Percentiles rank a stretch among this genome's conserved stretches.
phyloP scores from a whole-genome alignment of 2,797 vertebrate species.

The Pseudochaenichthys georgianus region DNA sequence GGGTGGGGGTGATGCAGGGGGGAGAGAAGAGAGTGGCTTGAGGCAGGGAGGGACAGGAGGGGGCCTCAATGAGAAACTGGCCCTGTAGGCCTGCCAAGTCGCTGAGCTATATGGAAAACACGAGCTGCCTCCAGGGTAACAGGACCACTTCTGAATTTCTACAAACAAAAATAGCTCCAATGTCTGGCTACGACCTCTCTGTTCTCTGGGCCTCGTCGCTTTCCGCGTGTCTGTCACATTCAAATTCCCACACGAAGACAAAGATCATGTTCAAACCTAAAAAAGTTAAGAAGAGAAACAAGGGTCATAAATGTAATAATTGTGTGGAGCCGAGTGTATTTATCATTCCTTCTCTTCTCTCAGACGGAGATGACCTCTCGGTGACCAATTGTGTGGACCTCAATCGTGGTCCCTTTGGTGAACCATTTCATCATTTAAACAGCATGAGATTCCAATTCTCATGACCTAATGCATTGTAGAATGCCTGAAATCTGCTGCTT shows the following conservation, averaged over 20 bases:
- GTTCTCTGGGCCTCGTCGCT: slow-evolving; percentile 71
- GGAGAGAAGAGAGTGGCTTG: slow-evolving; percentile 49
- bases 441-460: slow-evolving; percentile 84
- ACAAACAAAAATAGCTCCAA: slow-evolving; percentile 84
- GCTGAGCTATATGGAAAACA: slow-evolving; percentile 89
- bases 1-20: slow-evolving; percentile 48
- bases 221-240: slow-evolving; percentile 68
- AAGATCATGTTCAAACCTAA: slow-evolving; percentile 65
- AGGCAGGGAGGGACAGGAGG: slow-evolving; percentile 65
- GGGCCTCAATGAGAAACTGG: slow-evolving; percentile 85
- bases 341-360: slow-evolving; percentile 75
- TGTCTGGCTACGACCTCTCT: slow-evolving; percentile 71
- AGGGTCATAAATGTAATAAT: slow-evolving; percentile 77
- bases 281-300: slow-evolving; percentile 40
- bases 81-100: slow-evolving; percentile 87
- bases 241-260: slow-evolving; percentile 79
- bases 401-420: slow-evolving; percentile 78
- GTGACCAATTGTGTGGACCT: slow-evolving; percentile 77
- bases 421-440: slow-evolving; percentile 84
- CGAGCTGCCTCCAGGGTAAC: slow-evolving; percentile 85
- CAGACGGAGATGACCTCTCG: slow-evolving; percentile 77
- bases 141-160: slow-evolving; percentile 84
- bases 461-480: slow-evolving; percentile 88
- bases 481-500: slow-evolving; percentile 80
- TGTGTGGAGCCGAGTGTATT: slow-evolving; percentile 70